Base-by-base conservation (phyloP, 2,888 invertebrate genomes). In the Orthonychiurus folsomi region DNA sequence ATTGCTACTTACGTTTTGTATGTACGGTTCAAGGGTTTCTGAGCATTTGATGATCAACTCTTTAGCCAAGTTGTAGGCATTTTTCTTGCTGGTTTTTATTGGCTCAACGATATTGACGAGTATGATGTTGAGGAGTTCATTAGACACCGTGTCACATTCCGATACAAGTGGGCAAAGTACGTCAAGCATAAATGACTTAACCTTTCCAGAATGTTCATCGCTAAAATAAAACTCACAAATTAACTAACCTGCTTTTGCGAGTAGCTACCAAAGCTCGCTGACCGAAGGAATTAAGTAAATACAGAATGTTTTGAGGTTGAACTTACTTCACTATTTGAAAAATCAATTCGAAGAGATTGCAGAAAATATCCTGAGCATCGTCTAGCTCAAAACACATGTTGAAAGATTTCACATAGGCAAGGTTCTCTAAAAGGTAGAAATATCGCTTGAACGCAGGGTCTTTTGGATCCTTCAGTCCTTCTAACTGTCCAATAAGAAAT, bases 361-460 rank as follows among this genome's bases (percentile, higher is more conserved):
- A 91, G 80, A 96, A 95, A 74, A 97, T 93, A 78, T 94, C 93
- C 78, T 95, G 94, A 74, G 92, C 93, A 79, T 96, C 95, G 77
- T 96, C 96, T 63, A 97, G 80, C 77, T 97, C 96, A 76, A 96
- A 93, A 78, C 95, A 96, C 88, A 97, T 96, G 79, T 96, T 96
- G 79, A 97, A 96, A 0, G 94, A 93, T 79, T 97, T 97, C 48
- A 96, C 95, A 78, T 93, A 95, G 0, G 95, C 94, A 73, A 97
- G 81, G 79, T 96, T 97, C 80, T 97, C 96, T 63, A 97, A 80
- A 58, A 97, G 82, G 78, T 97, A 97, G 80, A 96, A 96, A 79
- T 96, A 96, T 71, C 95, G 84, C 78, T 96, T 96, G 79, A 96
- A 97, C 1, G 94, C 93, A 2, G 96, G 92, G 79, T 95, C 93